phyloP scores from a whole-genome alignment of 2,888 invertebrate species.

The Hermaeophaga mercurialis region DNA sequence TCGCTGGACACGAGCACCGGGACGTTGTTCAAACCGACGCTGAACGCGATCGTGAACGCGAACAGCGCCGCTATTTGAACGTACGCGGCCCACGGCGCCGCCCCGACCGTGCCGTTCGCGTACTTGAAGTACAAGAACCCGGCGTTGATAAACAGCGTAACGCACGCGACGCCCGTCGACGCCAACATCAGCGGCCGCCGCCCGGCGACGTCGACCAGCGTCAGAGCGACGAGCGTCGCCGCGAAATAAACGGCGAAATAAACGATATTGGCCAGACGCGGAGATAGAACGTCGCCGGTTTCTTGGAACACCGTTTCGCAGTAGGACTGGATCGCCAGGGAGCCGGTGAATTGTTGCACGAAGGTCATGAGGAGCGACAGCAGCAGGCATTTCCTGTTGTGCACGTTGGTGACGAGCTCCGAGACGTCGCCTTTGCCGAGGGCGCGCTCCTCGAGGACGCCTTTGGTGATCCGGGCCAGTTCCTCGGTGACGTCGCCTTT shows the following conservation, averaged over 20 bases:
- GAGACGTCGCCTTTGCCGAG: constrained; percentile 59
- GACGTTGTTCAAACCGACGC: constrained; percentile 72
- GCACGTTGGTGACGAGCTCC: constrained; percentile 48
- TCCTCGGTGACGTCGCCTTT: constrained; percentile 54
- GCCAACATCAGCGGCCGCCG: constrained; percentile 66
- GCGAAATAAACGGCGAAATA: constrained; percentile 19
- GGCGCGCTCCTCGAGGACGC: constrained; percentile 57
- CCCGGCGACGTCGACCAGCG: constrained; percentile 66
- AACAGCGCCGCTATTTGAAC: constrained; percentile 44
- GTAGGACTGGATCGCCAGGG: constrained; percentile 56
- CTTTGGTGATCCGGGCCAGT: constrained; percentile 59
- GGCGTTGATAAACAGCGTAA: constrained; percentile 59
- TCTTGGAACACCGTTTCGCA: constrained; percentile 50
- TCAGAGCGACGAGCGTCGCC: constrained; percentile 44
- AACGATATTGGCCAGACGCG: constrained; percentile 50
- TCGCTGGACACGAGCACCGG: constrained; percentile 76
- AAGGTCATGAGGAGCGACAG: constrained; percentile 57
- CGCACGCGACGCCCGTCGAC: constrained; percentile 54
- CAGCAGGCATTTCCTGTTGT: constrained; percentile 47
- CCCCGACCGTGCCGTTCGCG: constrained; percentile 38
- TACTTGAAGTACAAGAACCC: constrained; percentile 54
- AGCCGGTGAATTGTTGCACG: constrained; percentile 56
- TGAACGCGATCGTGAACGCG: constrained; percentile 57
- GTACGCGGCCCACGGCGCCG: constrained; percentile 41
- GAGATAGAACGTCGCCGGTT: constrained; percentile 46